Evolutionary conservation across 1,140 invertebrate species (phyloP), one percentile per base, ranked within the genome.

Genomic region (Asobara japonica): DNA sequence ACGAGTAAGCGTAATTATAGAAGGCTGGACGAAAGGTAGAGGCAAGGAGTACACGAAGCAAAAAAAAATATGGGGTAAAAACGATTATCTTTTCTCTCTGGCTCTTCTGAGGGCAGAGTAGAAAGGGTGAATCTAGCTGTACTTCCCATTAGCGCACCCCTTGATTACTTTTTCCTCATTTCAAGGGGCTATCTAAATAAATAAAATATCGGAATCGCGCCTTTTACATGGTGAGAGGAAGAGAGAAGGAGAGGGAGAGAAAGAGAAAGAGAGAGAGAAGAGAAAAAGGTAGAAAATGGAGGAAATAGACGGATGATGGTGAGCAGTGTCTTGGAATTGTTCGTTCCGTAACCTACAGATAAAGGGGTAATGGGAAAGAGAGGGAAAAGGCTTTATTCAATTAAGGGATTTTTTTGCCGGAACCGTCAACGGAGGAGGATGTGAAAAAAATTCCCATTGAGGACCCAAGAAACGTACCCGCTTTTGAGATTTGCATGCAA

Each of bases 91-190:
- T 20, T 18, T 51, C 62, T 41, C 51, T 65, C 69, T 18, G 16
- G 41, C 38, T 4, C 60, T 8, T 18, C 27, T 36, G 13, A 4
- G 51, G 7, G 22, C 61, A n/a, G 45, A 31, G 70, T 82, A 78
- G 81, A 82, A 62, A 72, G 56, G 74, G 77, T 77, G 79, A 79
- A 82, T 69, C 74, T 27, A 61, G 74, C 77, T 62, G 74, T 67
- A 75, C 80, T 80, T 84, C 81, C 85, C 85, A 88, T 87, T 86
- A 88, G 84, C 79, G 80, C 80, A 79, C 81, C 79, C 38, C 86
- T 86, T 88, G 86, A 88, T 88, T 88, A 88, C 84, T 87, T 88
- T 86, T 84, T 85, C 51, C 79, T 83, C 81, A 80, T 87, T 84
- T 73, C 76, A 74, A 16, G n/a, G 51, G 22, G 18, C 78, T 78